Base-by-base conservation (phyloP, 1,140 invertebrate genomes). In the Drosophila eugracilis region DNA sequence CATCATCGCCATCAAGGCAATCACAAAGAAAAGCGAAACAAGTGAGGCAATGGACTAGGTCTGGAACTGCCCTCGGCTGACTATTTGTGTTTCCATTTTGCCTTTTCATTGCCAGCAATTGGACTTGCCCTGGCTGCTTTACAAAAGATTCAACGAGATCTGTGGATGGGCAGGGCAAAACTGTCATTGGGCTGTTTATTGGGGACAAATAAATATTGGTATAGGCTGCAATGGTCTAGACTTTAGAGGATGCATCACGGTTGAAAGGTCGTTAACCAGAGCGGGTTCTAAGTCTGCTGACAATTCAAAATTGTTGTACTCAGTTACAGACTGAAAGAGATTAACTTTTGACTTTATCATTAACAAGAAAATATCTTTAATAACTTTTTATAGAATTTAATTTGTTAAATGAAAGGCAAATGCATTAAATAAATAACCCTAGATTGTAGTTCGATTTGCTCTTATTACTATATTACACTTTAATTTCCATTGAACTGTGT, bases 81-180 rank as follows among this genome's bases (percentile, higher is more conserved):
- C 59, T 63, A 52, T 78, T 81, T 77, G 48, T 67, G 66, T 48
- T 78, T 77, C 34, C 66, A 83, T 73, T 84, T 84, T 63, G 83
- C 73, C 71, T 62, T 72, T 85, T 85, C 79, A 84, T 85, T 85
- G 80, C 49, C 80, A 75, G 55, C 79, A 85, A 84, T 84, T 84
- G 79, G 65, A 45, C 63, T 78, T 36, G 45, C 52, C 62, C 42
- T 5, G 60, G 5, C 19, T 44, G 37, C 15, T 19, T 10, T 22
- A 67, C 47, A 53, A 81, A 48, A 73, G 55, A 48, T 28, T 26
- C 21, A 41, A 59, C 52, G 32, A 21, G 69, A 53, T 36, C 21
- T 34, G 42, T 17, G 54, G 21, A 72, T 24, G 53, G 45, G 32
- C 37, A 15, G 24, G 28, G 34, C 32, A 52, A 73, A 74, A 50